A percentile compares a stretch with the other conserved stretches of the same genome.
Conservation (phyloP, 2,888 invertebrate genomes). For the Epistrophella euchroma region DNA sequence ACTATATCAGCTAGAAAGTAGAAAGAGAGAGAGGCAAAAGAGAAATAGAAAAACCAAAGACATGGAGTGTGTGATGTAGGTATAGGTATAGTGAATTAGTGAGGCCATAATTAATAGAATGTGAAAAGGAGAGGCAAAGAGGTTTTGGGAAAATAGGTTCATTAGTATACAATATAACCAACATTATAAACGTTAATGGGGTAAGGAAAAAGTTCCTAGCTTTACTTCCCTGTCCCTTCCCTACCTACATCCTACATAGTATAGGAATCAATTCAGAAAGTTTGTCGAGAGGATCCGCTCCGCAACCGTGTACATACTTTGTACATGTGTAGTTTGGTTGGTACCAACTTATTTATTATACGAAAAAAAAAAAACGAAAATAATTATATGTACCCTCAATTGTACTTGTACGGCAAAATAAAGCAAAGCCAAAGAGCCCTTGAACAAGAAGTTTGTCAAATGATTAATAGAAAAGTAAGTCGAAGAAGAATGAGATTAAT, state of each 20-base stretch:
- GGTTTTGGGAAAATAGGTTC: constrained; percentile 17
- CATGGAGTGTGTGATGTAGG: background rate
- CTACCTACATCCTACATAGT: background rate
- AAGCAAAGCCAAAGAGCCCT: background rate
- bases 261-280: constrained; percentile 26
- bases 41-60: background rate
- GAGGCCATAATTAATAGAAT: constrained; percentile 23
- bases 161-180: constrained; percentile 30
- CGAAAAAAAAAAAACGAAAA: background rate
- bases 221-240: too few species aligned
- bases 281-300: background rate
- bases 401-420: constrained; percentile 4
- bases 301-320: background rate
- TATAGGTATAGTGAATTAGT: constrained; percentile 11
- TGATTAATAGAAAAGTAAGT: constrained; percentile 28
- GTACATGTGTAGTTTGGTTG: background rate
- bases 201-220: constrained; percentile 3
- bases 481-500: constrained; percentile 27
- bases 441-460: constrained; percentile 28
- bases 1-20: background rate
- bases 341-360: constrained; percentile 6
- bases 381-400: constrained; percentile 18
- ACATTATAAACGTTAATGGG: constrained; percentile 31
- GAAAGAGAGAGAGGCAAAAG: background rate
- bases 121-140: constrained; percentile 16